Base-by-base conservation (phyloP, 1,140 invertebrate genomes). In the Lysiphlebus fabarum region DNA sequence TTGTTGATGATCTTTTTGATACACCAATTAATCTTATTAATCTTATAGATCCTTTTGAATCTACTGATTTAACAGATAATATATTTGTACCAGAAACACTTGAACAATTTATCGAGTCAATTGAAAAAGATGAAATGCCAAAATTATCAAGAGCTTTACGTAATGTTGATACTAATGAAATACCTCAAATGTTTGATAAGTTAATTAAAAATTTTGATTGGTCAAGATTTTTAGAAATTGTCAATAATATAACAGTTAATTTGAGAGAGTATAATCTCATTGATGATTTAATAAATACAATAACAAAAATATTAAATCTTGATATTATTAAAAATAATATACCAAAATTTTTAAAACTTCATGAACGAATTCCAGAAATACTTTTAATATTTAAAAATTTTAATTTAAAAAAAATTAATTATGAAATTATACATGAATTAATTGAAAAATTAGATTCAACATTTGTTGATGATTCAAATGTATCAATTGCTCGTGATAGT, bases 11-110 rank as follows among this genome's bases (percentile, higher is more conserved):
- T 47, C 53, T 84, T 17, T 74, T 85, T 65, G 62, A 71, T n/a
- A 74, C 81, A 5, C 75, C 79, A 37, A 69, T 85, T 17, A 82
- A 78, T 61, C 74, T 85, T 34, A 67, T 79, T 71, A 81, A 82
- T 36, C 57, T 78, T 34, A 69, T 76, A n/a, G 67, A 74, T 59
- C 67, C 68, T 44, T 73, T 78, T 17, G 73, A 73, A 3, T 74
- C 73, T 34, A 70, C 72, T 1, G 70, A 75, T 26, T 65, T 77
- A 37, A 69, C 73, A 6, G 68, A 62, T 7, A 69, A 73, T 36
- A 62, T 78, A 55, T 77, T 75, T 48, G 70, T 71, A 1, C 63
- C 70, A 17, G 70, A 73, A 36, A 75, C 53, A 49, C 59, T 76
- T 14, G 71, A 68, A 51, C 74, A 76, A 55, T 77, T 72, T 62